These are phyloP conservation scores for Struthidea cinerea DNA, from an alignment of 2,113 vertebrate genomes.

Conservation along the genomic window DNA sequence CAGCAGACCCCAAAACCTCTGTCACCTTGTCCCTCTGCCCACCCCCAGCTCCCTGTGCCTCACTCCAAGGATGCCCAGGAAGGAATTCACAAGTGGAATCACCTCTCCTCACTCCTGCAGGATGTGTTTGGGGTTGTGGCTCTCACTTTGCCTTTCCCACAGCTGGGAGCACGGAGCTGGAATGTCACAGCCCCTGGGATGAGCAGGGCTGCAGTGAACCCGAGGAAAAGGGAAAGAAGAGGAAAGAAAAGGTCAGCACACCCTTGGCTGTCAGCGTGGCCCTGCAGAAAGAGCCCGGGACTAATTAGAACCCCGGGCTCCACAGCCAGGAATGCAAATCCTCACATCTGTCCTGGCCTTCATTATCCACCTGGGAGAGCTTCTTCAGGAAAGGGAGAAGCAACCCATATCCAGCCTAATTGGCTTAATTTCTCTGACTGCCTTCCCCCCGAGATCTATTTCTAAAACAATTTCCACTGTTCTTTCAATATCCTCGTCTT, in stretches of 20 bases:
- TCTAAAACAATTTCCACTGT: not conserved
- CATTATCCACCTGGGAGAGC: not conserved
- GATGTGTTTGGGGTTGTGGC: not conserved
- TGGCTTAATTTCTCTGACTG: not conserved
- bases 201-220: not conserved
- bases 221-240: not conserved
- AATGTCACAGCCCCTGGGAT: fast-evolving
- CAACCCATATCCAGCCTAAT: not conserved
- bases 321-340: constrained; percentile 34
- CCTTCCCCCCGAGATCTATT: not conserved
- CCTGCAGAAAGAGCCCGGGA: not conserved
- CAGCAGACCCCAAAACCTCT: not conserved
- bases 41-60: fast-evolving
- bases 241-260: not conserved
- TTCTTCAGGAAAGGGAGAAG: not conserved
- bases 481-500: not conserved
- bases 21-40: not conserved
- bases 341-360: not conserved
- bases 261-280: not conserved
- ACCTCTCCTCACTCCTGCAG: not conserved
- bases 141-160: not conserved
- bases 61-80: not conserved
- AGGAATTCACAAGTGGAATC: fast-evolving
- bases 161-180: not conserved
- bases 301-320: constrained; percentile 27